Evolutionary conservation across 2,888 invertebrate species (phyloP).

Genomic region (Halictus quadricinctus): DNA sequence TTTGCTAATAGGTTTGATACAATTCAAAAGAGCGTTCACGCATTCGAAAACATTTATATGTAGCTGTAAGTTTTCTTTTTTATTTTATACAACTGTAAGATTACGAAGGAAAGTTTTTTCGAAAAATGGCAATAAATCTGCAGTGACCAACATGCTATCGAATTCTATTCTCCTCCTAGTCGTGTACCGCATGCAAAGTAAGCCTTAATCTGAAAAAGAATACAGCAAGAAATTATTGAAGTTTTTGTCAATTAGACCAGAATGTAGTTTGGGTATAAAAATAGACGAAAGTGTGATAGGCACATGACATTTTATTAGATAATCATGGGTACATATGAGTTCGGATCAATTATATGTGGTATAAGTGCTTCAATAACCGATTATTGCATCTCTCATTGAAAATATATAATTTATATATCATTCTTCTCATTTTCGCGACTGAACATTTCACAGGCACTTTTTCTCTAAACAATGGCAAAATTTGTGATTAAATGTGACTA

Average conservation of each 20-base stretch:
- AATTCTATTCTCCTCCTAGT: conserved; percentile 44
- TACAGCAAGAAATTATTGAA: conserved; percentile 31
- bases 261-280: conserved; percentile 32
- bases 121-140: conserved; percentile 58
- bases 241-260: background rate
- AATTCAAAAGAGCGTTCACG: conserved; percentile 13
- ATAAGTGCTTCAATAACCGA: conserved; percentile 71
- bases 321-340: conserved; percentile 75
- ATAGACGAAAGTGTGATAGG: conserved; percentile 66
- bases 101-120: conserved; percentile 35
- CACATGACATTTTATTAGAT: conserved; percentile 78
- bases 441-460: conserved; percentile 80
- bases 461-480: conserved; percentile 73
- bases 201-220: conserved; percentile 55
- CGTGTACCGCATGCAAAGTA: conserved; percentile 39
- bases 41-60: conserved; percentile 24
- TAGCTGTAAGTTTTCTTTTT: conserved; percentile 40
- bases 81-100: conserved; percentile 50
- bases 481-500: conserved; percentile 65
- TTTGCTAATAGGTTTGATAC: conserved; percentile 11
- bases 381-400: conserved; percentile 77
- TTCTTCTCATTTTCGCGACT: conserved; percentile 69
- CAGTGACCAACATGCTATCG: conserved; percentile 36
- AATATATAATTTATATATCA: conserved; percentile 73
- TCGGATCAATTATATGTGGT: conserved; percentile 73